phyloP scores from a whole-genome alignment of 2,888 invertebrate genomes.

The Chaetogeoica ovagalla region DNA sequence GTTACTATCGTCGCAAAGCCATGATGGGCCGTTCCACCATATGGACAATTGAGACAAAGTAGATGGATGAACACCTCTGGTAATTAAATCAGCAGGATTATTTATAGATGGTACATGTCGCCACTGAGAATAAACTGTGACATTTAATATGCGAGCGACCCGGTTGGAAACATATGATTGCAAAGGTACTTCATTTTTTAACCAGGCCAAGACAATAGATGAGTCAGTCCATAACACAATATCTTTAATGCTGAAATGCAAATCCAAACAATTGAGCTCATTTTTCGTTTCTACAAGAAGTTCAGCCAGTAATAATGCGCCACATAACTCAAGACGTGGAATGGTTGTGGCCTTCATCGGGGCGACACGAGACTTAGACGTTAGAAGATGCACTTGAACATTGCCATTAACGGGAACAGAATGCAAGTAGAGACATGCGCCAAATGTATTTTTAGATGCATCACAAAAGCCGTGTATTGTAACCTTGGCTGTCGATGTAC shows the following conservation, averaged over 20 bases:
- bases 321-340: slow-evolving; percentile 3
- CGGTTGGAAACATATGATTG: background rate
- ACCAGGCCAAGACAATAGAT: slow-evolving; percentile 1
- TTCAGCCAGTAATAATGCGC: background rate
- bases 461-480: slow-evolving; percentile 7
- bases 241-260: background rate
- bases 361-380: slow-evolving; percentile 18
- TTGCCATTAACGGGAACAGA: background rate
- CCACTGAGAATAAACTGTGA: background rate
- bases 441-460: background rate
- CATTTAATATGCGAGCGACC: background rate
- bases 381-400: background rate
- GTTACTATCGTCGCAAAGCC: background rate
- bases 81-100: background rate
- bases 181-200: background rate
- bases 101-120: background rate
- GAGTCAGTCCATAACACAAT: slow-evolving; percentile 19
- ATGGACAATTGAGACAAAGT: background rate
- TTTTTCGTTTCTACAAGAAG: background rate
- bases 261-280: background rate
- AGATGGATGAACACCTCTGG: background rate
- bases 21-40: background rate
- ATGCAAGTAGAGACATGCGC: slow-evolving; percentile 11
- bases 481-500: background rate
- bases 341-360: slow-evolving; percentile 13